Evolutionary conservation across 2,797 vertebrate genomes (phyloP).

Genomic region (Coranthus polyacanthus): DNA sequence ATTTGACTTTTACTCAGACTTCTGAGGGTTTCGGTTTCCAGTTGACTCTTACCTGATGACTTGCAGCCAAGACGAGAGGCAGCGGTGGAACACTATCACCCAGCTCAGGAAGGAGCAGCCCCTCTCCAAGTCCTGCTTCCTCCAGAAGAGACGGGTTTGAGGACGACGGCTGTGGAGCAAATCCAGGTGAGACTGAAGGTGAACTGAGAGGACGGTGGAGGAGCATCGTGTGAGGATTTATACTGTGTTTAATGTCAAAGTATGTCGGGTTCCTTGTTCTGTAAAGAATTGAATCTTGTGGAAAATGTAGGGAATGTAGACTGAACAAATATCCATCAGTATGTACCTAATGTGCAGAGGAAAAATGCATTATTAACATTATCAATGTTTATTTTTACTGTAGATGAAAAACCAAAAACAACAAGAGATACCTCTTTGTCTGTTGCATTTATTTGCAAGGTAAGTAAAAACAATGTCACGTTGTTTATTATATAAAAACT

Average conservation of each 20-base stretch:
- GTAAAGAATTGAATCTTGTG: too few relatives aligned
- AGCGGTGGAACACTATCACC: neutral
- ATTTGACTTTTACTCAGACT: neutral
- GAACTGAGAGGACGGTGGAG: too few relatives aligned
- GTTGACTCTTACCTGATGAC: neutral
- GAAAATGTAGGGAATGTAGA: too few relatives aligned
- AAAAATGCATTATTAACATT: too few relatives aligned
- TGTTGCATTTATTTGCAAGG: slow-evolving; percentile 93
- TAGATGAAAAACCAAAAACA: slow-evolving; percentile 42
- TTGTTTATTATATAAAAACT: too few relatives aligned
- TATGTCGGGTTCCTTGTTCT: too few relatives aligned
- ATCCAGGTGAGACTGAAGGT: too few relatives aligned
- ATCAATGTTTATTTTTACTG: neutral
- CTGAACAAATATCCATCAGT: too few relatives aligned
- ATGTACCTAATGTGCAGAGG: too few relatives aligned
- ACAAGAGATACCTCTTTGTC: slow-evolving; percentile 83
- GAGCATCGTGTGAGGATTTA: too few relatives aligned
- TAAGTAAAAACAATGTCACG: slow-evolving; percentile 67
- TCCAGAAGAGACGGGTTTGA: slow-evolving; percentile 17
- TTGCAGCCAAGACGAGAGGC: slow-evolving; percentile 42
- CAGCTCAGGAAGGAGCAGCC: too few relatives aligned
- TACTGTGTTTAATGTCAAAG: too few relatives aligned
- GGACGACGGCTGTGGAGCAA: rapidly evolving
- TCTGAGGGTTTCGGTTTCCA: neutral
- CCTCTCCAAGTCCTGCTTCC: slow-evolving; percentile 33